Percentiles rank a stretch among this genome's conserved stretches.
phyloP scores from a whole-genome alignment of 1,140 invertebrate species.

The Vanessa atalanta region DNA sequence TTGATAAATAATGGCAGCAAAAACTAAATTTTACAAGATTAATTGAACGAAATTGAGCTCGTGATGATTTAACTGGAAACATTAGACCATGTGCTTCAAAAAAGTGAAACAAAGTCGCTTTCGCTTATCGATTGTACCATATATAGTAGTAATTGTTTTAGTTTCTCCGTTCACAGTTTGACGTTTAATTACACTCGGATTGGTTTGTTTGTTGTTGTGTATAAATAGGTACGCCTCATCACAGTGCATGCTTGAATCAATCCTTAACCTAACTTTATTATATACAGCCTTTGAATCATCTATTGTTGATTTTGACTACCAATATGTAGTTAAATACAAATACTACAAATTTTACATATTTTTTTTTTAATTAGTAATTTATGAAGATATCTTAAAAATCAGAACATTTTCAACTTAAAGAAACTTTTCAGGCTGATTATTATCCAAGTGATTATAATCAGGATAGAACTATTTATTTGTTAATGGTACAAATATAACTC shows the following conservation, averaged over 20 bases:
- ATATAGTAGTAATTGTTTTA: constrained; percentile 58
- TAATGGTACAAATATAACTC: too few species aligned
- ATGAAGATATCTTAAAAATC: too few species aligned
- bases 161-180: constrained; percentile 63
- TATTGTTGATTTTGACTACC: background rate
- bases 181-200: constrained; percentile 63
- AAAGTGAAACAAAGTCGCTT: background rate
- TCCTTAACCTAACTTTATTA: constrained; percentile 27
- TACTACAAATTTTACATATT: too few species aligned
- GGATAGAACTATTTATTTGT: too few species aligned
- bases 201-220: constrained; percentile 61
- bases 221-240: constrained; percentile 53
- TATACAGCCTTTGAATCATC: constrained; percentile 1
- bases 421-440: too few species aligned
- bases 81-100: background rate
- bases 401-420: too few species aligned
- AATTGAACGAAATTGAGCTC: too few species aligned
- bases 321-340: too few species aligned
- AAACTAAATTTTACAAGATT: too few species aligned
- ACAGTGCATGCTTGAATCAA: constrained; percentile 29
- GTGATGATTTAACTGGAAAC: background rate
- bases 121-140: constrained; percentile 27
- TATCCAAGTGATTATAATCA: too few species aligned
- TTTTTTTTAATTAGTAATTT: too few species aligned
- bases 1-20: too few species aligned